Percentiles rank a stretch among this genome's conserved stretches.
phyloP scores from a whole-genome alignment of 1,140 invertebrate genomes.

The Meloidogyne chitwoodi region DNA sequence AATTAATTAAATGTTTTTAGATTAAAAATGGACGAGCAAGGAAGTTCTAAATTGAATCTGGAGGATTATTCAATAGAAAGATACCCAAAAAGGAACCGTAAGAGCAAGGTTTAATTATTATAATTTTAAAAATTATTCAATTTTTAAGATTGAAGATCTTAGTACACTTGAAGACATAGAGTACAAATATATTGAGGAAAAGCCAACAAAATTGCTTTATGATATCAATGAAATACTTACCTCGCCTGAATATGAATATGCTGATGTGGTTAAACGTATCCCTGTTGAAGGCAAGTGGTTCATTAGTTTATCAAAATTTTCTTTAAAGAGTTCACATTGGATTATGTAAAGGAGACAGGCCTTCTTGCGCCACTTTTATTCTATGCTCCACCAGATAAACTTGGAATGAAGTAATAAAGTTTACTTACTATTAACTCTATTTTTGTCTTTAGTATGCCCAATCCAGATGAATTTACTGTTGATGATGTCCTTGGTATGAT shows the following conservation, averaged over 20 bases:
- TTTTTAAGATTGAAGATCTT: constrained; percentile 5
- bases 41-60: constrained; percentile 1
- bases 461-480: constrained; percentile 16
- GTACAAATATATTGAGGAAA: neutral
- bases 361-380: constrained; percentile 22
- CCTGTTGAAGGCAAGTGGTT: neutral
- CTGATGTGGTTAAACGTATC: neutral
- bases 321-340: constrained; percentile 19
- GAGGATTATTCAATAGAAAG: neutral
- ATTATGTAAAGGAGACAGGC: constrained; percentile 19
- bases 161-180: constrained; percentile 9
- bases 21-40: neutral
- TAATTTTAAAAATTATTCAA: neutral
- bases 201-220: neutral
- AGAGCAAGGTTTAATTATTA: neutral
- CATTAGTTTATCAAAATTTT: neutral
- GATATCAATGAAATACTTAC: neutral
- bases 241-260: neutral
- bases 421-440: neutral
- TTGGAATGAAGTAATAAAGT: constrained; percentile 24
- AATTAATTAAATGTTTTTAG: neutral
- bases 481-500: constrained; percentile 22
- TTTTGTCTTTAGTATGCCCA: constrained; percentile 3
- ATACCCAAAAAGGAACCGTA: constrained; percentile 7
- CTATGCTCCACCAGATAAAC: constrained; percentile 7